phyloP scores from a whole-genome alignment of 2,888 invertebrate species.

The Xestia sexstrigata region DNA sequence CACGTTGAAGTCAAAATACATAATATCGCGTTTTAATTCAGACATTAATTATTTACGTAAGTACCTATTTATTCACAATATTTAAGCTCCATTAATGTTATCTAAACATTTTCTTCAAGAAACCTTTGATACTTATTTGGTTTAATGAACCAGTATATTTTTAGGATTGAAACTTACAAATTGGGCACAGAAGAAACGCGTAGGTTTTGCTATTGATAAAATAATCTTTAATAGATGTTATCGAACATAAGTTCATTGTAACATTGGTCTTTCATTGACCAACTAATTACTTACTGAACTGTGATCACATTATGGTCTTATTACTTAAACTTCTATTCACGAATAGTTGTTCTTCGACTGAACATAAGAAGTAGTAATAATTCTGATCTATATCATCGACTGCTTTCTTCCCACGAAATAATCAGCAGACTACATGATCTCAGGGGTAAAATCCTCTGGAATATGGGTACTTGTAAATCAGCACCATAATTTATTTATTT shows the following conservation, averaged over 20 bases:
- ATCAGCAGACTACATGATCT: neutral
- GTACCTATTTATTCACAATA: neutral
- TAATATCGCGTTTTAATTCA: too few relatives aligned
- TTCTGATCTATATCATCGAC: neutral
- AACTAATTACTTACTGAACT: neutral
- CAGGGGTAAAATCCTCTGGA: neutral
- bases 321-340: neutral
- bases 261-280: too few relatives aligned
- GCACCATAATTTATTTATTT: neutral
- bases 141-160: neutral
- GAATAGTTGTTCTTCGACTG: neutral
- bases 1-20: neutral
- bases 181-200: neutral
- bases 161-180: neutral
- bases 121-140: neutral
- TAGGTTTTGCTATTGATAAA: neutral
- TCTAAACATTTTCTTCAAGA: conserved; percentile 1
- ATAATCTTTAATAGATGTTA: neutral
- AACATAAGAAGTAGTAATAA: neutral
- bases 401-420: neutral
- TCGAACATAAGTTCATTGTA: neutral
- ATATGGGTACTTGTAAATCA: neutral
- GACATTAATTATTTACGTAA: neutral
- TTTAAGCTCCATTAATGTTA: neutral
- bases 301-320: neutral